phyloP scores from a whole-genome alignment of 2,888 invertebrate species.

The Atethmia centrago region DNA sequence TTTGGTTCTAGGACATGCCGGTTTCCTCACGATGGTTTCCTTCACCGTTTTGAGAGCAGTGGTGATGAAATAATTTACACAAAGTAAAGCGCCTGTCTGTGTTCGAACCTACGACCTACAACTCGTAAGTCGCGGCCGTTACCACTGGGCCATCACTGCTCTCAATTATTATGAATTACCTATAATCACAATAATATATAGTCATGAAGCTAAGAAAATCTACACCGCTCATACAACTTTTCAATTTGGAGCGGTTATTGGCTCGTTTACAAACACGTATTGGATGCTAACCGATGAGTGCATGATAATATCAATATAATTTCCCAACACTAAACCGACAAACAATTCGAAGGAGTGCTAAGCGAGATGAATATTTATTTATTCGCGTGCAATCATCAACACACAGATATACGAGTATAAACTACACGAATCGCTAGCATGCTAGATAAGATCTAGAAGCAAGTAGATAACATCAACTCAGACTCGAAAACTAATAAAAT shows the following conservation, averaged over 20 bases:
- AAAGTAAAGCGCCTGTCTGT: too few species aligned
- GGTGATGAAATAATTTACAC: too few species aligned
- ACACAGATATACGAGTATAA: constrained; percentile 42
- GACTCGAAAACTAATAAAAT: constrained; percentile 30
- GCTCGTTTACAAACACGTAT: constrained; percentile 39
- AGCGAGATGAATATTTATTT: constrained; percentile 56
- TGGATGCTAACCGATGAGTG: constrained; percentile 46
- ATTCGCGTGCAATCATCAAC: constrained; percentile 54
- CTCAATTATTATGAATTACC: too few species aligned
- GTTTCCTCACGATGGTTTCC: too few species aligned
- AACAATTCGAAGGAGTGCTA: constrained; percentile 49
- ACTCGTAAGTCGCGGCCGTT: too few species aligned
- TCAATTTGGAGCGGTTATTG: constrained; percentile 34
- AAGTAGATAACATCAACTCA: constrained; percentile 44
- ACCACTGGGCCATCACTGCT: too few species aligned
- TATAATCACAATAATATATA: too few species aligned
- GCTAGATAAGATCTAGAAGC: constrained; percentile 32
- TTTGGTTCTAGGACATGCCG: too few species aligned
- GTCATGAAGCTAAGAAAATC: constrained; percentile 1
- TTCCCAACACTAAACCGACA: constrained; percentile 54
- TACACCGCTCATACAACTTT: background rate
- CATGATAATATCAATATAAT: constrained; percentile 58
- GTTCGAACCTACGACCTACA: too few species aligned
- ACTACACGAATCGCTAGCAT: constrained; percentile 44
- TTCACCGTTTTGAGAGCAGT: too few species aligned